Evolutionary conservation across 2,888 invertebrate species (phyloP), one percentile per base, ranked within the genome.

Genomic region (Stenurella melanura): DNA sequence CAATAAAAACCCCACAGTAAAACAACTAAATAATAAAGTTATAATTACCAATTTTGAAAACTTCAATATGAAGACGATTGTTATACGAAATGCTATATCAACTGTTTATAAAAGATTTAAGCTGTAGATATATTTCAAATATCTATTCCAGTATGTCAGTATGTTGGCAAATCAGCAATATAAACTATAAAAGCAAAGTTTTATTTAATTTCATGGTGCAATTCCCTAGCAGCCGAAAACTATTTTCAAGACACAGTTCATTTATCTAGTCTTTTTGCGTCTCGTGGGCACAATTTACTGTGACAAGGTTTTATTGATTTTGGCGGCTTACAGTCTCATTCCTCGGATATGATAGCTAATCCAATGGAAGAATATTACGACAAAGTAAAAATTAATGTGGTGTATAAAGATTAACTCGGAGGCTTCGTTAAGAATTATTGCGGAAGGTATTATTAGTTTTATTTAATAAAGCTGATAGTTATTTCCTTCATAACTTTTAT

Each of bases 281-380:
- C 78, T 74, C 71, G 58, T 54, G 78, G 79, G 79, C 74, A 81
- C 80, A 81, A 81, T 84, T 82, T 83, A 80, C 78, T 78, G 72
- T 77, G 83, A 82, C 81, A 81, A 81, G 80, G 78, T 81, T 79
- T 80, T 83, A 84, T 84, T 83, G 84, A 84, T 84, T 83, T 79
- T 81, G 83, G 81, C 83, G 80, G 79, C 80, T 84, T 74, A 76
- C 57, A 78, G 80, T 84, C 83, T 82, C 82, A 73, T 76, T 78
- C 76, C 76, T 77, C 73, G 77, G 77, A 81, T 82, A 79, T 82
- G 79, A 80, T 81, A 75, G 78, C 79, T 72, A 75, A 75, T 74
- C 60, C 67, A 60, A 72, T 42, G 17, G 30, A 30, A 68, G 56
- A 57, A 26, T 56, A 56, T 68, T 68, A 68, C 30, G 68, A 57